Base-by-base conservation (phyloP, 2,888 invertebrate genomes). In the Periphyllus acericola region DNA sequence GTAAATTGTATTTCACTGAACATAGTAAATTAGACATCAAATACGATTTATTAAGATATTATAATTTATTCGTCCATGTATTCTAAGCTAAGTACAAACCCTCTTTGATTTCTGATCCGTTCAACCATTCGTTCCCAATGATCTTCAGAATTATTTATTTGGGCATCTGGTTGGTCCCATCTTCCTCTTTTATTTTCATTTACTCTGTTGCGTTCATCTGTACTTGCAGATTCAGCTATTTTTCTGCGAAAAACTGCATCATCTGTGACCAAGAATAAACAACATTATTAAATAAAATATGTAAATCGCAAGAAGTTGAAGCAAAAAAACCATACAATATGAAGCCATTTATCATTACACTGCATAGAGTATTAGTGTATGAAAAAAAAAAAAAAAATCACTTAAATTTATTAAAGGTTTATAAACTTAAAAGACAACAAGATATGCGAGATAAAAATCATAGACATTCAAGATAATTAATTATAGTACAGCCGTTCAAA, bases 61-160 rank as follows among this genome's bases (percentile, higher is more conserved):
- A 60, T 46, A 68, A 71, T 82, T 25, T 29, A 82, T 32, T 46
- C 14, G 36, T 36, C 6, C 6, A 36, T 36, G 36, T 36, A 36
- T 36, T 36, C 1, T 46, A 14, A 46, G 14, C 11, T 46, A 55
- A 55, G 11, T 8, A 79, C n/a, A 36, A 81, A 87, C 87, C 81
- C 46, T 86, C 86, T 86, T 75, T 81, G 87, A 87, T 72, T 81
- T 75, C 87, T 80, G 75, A 55, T n/a, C 34, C 72, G 80, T 40
- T 87, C 87, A 80, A 87, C 71, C 52, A 87, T 60, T 72, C 87
- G 80, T 55, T 87, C 87, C 87, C 87, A 87, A 46, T 80, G 87
- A n/a, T 87, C 87, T 60, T 87, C 80, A 46, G 80, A 36, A 87
- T 66, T 74, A 74, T 60, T 40, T 40, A 75, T 72, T 21, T 81